Percentiles rank a stretch among this genome's conserved stretches.
Evolutionary conservation across 2,797 vertebrate genomes (phyloP).

Genomic region (Oreortyx pictus): DNA sequence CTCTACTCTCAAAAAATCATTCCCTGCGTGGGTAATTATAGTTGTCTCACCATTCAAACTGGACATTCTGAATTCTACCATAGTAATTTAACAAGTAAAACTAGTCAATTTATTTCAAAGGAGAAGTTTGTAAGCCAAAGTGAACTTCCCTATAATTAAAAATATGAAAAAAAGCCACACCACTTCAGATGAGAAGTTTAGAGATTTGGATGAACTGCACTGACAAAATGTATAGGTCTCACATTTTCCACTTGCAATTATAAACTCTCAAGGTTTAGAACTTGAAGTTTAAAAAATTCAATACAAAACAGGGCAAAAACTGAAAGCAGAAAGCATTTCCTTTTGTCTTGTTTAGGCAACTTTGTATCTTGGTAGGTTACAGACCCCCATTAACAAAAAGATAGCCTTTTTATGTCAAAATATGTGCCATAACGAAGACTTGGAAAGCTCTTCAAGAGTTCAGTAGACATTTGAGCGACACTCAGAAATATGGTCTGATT

Average conservation of each 20-base stretch:
- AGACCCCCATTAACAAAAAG: not conserved
- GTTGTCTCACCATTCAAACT: not conserved
- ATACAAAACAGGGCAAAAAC: not conserved
- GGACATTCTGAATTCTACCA: not conserved
- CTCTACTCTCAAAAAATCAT: slow-evolving; percentile 6
- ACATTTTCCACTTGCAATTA: not conserved
- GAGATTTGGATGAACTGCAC: not conserved
- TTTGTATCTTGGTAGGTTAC: not conserved
- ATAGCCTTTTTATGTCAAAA: too few relatives aligned
- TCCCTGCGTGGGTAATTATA: slow-evolving; percentile 26
- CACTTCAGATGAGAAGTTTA: not conserved
- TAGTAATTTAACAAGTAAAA: slow-evolving; percentile 6
- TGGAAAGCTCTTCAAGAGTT: too few relatives aligned
- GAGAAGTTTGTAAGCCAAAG: slow-evolving; percentile 5
- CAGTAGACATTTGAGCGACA: too few relatives aligned
- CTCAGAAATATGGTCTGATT: too few relatives aligned
- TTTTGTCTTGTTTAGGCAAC: not conserved
- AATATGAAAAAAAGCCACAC: not conserved
- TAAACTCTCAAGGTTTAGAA: not conserved
- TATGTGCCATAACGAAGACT: too few relatives aligned
- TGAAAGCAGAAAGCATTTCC: not conserved
- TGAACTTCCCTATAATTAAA: not conserved
- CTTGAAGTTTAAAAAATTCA: not conserved
- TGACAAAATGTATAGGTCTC: not conserved
- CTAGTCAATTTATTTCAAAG: not conserved